Evolutionary conservation across 2,797 vertebrate genomes (phyloP).

Genomic region (Darevskia mixta): DNA sequence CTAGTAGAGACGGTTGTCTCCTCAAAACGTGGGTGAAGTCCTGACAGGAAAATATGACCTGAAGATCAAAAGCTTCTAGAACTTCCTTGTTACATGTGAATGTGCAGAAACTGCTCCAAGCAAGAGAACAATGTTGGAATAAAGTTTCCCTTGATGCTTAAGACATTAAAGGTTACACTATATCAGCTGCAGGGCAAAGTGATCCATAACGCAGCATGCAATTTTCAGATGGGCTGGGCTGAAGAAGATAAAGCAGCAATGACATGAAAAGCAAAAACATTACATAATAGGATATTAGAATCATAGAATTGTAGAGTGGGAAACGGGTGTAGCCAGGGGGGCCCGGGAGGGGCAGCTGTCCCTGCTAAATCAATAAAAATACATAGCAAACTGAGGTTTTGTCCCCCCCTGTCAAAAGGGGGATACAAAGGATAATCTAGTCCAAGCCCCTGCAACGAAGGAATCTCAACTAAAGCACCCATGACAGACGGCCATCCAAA

Average conservation of each 20-base stretch:
- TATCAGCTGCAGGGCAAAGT: neutral
- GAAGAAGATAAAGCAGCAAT: neutral
- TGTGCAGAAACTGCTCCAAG: conserved; percentile 37
- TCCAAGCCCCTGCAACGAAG: too few relatives aligned
- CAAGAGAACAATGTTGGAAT: conserved; percentile 27
- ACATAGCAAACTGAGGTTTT: too few relatives aligned
- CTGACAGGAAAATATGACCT: neutral
- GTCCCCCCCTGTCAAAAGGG: too few relatives aligned
- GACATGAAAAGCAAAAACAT: neutral
- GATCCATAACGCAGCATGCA: neutral
- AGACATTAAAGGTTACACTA: conserved; percentile 22
- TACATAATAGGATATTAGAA: neutral
- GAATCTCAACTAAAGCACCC: too few relatives aligned
- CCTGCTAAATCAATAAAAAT: too few relatives aligned
- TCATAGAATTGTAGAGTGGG: too few relatives aligned
- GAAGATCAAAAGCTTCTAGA: conserved; percentile 14
- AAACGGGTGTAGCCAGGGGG: too few relatives aligned
- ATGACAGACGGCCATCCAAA: too few relatives aligned
- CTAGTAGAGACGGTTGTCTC: conserved; percentile 5
- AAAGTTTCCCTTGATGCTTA: conserved; percentile 25
- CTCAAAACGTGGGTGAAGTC: neutral
- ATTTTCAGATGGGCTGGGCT: neutral
- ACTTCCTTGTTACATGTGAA: conserved; percentile 6
- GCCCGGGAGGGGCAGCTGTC: too few relatives aligned
- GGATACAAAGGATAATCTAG: too few relatives aligned